Evolutionary conservation across 2,113 vertebrate species (phyloP).

Genomic region (Aegypius monachus): DNA sequence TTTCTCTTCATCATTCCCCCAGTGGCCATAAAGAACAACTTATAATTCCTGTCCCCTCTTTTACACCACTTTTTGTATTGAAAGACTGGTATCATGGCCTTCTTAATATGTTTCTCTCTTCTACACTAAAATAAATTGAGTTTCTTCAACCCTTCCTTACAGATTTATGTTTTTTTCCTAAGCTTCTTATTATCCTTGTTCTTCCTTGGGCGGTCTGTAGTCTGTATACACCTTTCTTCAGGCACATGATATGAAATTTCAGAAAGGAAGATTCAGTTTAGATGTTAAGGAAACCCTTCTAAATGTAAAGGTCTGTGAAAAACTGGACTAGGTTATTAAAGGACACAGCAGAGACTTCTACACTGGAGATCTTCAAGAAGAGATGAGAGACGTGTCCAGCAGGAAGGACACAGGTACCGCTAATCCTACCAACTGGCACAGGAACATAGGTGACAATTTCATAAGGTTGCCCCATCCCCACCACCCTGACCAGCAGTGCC

Average conservation of each 20-base stretch:
- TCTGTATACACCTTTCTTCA: background rate
- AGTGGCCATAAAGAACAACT: background rate
- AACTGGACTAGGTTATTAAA: background rate
- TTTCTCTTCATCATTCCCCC: background rate
- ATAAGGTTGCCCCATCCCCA: background rate
- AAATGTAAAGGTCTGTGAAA: background rate
- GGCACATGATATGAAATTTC: background rate
- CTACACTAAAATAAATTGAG: background rate
- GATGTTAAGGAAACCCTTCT: background rate
- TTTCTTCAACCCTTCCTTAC: background rate
- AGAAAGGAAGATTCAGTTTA: background rate
- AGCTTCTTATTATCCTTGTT: background rate
- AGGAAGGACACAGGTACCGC: background rate
- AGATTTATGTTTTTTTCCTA: background rate
- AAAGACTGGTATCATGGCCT: background rate
- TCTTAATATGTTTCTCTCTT: background rate
- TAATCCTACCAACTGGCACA: background rate
- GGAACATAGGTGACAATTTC: accelerated
- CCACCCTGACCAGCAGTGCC: background rate
- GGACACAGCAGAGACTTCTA: background rate
- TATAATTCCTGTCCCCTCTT: background rate
- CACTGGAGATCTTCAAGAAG: background rate
- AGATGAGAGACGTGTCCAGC: background rate
- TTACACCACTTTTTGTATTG: background rate
- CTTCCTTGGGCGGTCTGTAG: background rate